Conservation (phyloP, 2,113 vertebrate species). For the Ceuthmochares aereus region DNA sequence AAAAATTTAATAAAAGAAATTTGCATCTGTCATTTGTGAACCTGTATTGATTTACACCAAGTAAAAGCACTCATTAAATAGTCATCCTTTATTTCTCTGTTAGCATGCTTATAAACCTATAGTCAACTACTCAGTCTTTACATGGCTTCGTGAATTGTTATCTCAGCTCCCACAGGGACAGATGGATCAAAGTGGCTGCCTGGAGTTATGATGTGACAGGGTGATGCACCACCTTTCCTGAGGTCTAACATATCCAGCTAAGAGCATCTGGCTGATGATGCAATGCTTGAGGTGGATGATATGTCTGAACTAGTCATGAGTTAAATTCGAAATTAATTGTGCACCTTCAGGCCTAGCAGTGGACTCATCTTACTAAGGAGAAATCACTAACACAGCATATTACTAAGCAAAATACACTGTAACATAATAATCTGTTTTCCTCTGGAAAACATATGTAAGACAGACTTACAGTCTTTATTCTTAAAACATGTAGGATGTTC, state of each 20-base stretch:
- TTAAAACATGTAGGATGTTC: conserved; percentile 33
- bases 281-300: neutral
- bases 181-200: neutral
- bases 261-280: neutral
- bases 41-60: neutral
- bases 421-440: conserved; percentile 28
- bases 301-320: neutral
- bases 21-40: neutral
- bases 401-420: neutral
- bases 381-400: neutral
- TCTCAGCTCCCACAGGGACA: neutral
- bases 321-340: conserved; percentile 32
- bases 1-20: neutral
- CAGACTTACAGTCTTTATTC: conserved; percentile 36
- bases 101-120: neutral
- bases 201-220: neutral
- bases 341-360: neutral
- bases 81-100: neutral
- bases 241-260: neutral
- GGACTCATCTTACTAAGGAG: neutral
- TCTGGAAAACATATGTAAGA: conserved; percentile 13
- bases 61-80: neutral
- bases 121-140: neutral
- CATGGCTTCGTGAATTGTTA: neutral
- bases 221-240: neutral